Evolutionary conservation across 2,888 invertebrate genomes (phyloP), one percentile per base, ranked within the genome.

Genomic region (Mesorhabditis belari): DNA sequence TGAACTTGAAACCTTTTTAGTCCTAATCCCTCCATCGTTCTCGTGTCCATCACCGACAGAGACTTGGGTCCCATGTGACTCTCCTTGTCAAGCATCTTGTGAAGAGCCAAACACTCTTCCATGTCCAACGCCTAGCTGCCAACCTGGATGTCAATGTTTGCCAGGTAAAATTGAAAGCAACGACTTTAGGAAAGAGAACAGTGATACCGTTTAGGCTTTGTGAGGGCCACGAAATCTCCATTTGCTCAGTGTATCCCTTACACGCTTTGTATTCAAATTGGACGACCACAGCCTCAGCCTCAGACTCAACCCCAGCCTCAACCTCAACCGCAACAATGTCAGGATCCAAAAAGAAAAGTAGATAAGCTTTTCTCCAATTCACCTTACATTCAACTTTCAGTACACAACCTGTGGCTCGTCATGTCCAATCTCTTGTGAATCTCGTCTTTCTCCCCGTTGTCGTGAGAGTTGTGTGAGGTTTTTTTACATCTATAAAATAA

Each of bases 371-470:
- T 17, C 44, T 35, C 12, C 12, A 35, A 9, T n/a, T 17, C n/a
- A 35, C 44, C 44, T 35, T n/a, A 35, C n/a, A 17, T 35, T 35
- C 68, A 70, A 27, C n/a, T 35, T 35, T 35, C 68, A 70, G 28
- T 73, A 73, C 61, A 69, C 69, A 25, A 66, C 68, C 9, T 73
- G 73, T 35, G 73, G 73, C 23, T 71, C 71, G 26, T 66, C 71
- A 5, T 73, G 73, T 55, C 73, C 73, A 3, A 69, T 73, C 23
- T 67, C 67, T 52, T 73, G 73, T 51, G 67, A 65, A 5, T 68
- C 62, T 6, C 49, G 73, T 25, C 69, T 67, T 44, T 61, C 58
- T 21, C 73, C 71, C 44, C 44, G 12, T 35, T 35, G 44, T 35
- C 12, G 44, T 17, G n/a, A n/a, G 44, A n/a, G 44, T 17, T 35